A percentile compares a stretch with the other conserved stretches of the same genome.
Evolutionary conservation across 2,797 vertebrate species (phyloP).

Genomic region (Tolypeutes matacus): DNA sequence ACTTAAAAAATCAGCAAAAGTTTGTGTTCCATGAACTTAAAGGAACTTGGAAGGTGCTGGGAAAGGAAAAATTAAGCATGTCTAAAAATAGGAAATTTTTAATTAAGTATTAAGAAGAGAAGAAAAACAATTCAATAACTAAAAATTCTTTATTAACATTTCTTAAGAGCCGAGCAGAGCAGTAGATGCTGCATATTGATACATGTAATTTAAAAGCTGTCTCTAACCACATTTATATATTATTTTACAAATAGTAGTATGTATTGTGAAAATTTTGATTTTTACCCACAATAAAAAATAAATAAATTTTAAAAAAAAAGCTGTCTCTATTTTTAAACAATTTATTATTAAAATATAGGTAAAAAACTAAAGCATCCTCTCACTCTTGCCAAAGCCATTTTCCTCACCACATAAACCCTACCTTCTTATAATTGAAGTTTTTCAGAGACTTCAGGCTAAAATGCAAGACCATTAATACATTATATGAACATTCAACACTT

Average conservation of each 20-base stretch:
- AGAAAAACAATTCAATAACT: not conserved
- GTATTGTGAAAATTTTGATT: no score
- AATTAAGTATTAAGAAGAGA: not conserved
- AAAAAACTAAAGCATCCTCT: not conserved
- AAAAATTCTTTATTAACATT: not conserved
- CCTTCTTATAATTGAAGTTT: not conserved
- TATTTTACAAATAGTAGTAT: no score
- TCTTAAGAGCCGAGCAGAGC: not conserved
- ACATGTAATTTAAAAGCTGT: not conserved
- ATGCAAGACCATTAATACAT: not conserved
- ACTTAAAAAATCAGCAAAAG: conserved; percentile 10
- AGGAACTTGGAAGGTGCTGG: not conserved
- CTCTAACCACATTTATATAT: no score
- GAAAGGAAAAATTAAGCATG: not conserved
- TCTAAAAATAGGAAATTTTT: not conserved
- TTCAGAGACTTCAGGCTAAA: not conserved
- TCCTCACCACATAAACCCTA: not conserved
- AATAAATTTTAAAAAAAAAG: no score
- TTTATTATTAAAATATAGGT: not conserved
- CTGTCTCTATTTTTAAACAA: not conserved
- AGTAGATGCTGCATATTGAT: not conserved
- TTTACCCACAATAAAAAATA: no score
- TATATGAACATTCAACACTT: not conserved
- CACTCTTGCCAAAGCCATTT: not conserved
- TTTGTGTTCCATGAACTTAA: not conserved